Base-by-base conservation (phyloP, 2,797 vertebrate species). In the Galaxias olidus region DNA sequence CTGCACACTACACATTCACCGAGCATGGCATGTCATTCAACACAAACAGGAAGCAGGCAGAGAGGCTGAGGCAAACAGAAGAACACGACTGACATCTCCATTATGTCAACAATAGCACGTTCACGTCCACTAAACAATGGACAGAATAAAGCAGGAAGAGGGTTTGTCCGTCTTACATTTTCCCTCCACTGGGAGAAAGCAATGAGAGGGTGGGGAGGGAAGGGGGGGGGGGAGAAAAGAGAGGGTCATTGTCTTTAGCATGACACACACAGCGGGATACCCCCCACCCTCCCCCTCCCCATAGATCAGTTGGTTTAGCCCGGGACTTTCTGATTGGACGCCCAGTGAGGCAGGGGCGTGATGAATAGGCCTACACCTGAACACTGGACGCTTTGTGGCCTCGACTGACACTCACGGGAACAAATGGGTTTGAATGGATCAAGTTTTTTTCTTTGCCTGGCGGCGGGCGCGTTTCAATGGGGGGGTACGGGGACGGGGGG, bases 121-220 rank as follows among this genome's bases (percentile, higher is more conserved):
- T 11, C 86, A 81, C 80, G 85, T 87, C 30, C 2, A 30, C 30
- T 30, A 2, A 30, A 6, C 30, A 6, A 30, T 83, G 84, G 87
- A 85, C 82, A 85, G 80, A n/a, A n/a, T n/a, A n/a, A n/a, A n/a
- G n/a, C n/a, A n/a, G n/a, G n/a, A 82, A 81, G 82, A 86, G 85
- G 65, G 77, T 87, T 87, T 86, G 85, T 83, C 14, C 45, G 84
- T 89, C 87, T 88, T 88, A 89, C 87, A 90, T 90, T 88, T 87
- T 88, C 87, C 86, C 87, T 90, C 87, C 89, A 90, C 89, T 88
- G 87, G 87, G 86, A 88, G 88, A 86, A 85, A 88, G 87, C 84
- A 86, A 84, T 84, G 82, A 74, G 81, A 85, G 80, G 84, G 87
- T 80, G 85, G 87, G 84, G 86, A 74, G 83, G 87, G 82, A 41